Evolutionary conservation across 2,113 vertebrate genomes (phyloP), one percentile per base, ranked within the genome.

Genomic region (Dipodomys stephensi): DNA sequence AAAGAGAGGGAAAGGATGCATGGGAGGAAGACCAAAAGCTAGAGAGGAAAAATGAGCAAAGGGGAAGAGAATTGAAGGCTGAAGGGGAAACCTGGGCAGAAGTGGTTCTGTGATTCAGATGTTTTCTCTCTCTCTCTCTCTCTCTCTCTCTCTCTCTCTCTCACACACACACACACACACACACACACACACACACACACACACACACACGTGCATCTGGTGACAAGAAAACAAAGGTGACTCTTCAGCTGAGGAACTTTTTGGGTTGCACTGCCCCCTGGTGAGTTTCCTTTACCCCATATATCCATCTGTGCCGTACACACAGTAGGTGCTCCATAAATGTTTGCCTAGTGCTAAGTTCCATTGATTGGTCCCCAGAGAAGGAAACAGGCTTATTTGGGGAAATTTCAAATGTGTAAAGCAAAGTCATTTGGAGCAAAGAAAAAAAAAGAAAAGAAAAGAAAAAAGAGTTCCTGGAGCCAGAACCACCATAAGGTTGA

Each of bases 311-410:
- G 90, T 83, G 94, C 90, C 57, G 6, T 28, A 62, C 77, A 91
- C 96, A 93, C 94, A 91, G 95, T 96, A 96, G 96, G 96, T 82
- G 93, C 92, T 96, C 94, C 83, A 32, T 91, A 91, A 94, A 96
- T 87, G 89, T 97, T 92, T 96, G 62, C 60, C 19, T 77, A 95
- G 67, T 53, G 68, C 27, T 67, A 76, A 82, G 80, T 71, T 13
- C 87, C 71, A 23, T 46, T 74, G 73, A 81, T 67, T 30, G 62
- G n/a, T 85, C 94, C 88, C 92, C 22, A 35, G 74, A 95, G 94
- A 87, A 64, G 92, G 9, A 73, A 79, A 32, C 35, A 65, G 68
- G 86, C 88, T 92, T 86, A 90, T 94, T 93, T 89, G 49, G 78
- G 84, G 93, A 82, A 94, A 90, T 87, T 85, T 71, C 35, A n/a